Conservation (phyloP, 92 coral and sea anemone species). For the Scolanthus callimorphus region DNA sequence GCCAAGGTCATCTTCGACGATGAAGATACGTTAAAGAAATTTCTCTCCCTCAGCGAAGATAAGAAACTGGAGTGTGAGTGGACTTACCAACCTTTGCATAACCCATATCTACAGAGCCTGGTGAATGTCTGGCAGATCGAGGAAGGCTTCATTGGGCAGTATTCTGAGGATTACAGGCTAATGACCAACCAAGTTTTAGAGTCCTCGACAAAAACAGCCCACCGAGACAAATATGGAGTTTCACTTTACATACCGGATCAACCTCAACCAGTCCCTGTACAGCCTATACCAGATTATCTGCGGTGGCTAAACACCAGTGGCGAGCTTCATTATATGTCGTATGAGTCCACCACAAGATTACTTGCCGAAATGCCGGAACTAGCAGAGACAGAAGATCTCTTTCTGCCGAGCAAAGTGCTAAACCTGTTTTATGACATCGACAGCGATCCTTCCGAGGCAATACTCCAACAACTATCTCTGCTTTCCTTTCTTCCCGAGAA, state of each 20-base stretch:
- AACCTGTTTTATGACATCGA: too few relatives aligned
- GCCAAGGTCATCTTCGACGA: conserved; percentile 35
- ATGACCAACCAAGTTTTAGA: conserved; percentile 8
- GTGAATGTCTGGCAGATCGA: conserved; percentile 33
- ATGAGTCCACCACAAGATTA: too few relatives aligned
- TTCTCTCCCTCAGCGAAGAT: conserved; percentile 34
- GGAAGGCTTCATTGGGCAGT: conserved; percentile 16
- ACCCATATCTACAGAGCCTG: conserved; percentile 11
- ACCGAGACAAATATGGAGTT: conserved; percentile 26
- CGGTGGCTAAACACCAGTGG: too few relatives aligned
- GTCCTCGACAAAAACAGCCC: not conserved
- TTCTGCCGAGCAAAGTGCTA: too few relatives aligned
- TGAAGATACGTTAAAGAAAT: conserved; percentile 44
- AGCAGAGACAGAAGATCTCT: too few relatives aligned
- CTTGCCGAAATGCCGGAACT: too few relatives aligned
- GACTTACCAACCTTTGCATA: conserved; percentile 20
- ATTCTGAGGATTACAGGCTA: conserved; percentile 29
- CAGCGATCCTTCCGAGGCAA: too few relatives aligned
- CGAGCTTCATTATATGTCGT: too few relatives aligned
- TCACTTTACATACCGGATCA: not conserved
- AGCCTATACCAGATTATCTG: too few relatives aligned
- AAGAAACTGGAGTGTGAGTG: conserved; percentile 39
- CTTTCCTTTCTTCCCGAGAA: too few relatives aligned
- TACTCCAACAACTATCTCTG: too few relatives aligned
- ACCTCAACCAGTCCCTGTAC: too few relatives aligned